Evolutionary conservation across 2,797 vertebrate species (phyloP).

Genomic region (Dendrocincla fuliginosa): DNA sequence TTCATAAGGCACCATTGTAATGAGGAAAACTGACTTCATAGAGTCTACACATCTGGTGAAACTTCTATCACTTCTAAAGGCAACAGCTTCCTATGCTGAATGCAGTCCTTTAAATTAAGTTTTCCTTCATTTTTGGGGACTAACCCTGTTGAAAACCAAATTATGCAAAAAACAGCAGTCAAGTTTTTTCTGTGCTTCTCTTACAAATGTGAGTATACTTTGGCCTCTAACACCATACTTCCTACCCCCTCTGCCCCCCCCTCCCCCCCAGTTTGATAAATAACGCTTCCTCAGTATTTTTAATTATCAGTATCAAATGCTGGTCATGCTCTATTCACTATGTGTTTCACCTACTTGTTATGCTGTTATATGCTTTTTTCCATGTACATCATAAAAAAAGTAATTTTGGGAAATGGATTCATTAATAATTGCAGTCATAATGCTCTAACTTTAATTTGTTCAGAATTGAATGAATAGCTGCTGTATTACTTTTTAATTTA

Average conservation of each 20-base stretch:
- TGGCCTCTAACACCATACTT: background rate
- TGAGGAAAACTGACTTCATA: background rate
- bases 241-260: too few species aligned
- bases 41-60: background rate
- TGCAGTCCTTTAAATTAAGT: background rate
- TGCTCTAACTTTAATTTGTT: conserved; percentile 43
- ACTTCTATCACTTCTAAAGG: background rate
- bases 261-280: background rate
- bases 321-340: background rate
- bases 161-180: background rate
- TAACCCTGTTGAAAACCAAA: conserved; percentile 1
- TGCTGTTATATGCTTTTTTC: background rate
- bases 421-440: conserved; percentile 17
- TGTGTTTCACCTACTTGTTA: conserved; percentile 31
- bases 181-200: background rate
- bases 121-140: background rate
- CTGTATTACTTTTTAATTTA: conserved; percentile 45
- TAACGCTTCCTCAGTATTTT: conserved; percentile 3
- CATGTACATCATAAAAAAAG: background rate
- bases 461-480: background rate
- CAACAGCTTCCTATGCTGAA: background rate
- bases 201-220: conserved; percentile 3
- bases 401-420: conserved; percentile 32
- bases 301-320: conserved; percentile 47
- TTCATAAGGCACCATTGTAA: background rate